Base-by-base conservation (phyloP, 2,797 vertebrate genomes). In the Carapus acus region DNA sequence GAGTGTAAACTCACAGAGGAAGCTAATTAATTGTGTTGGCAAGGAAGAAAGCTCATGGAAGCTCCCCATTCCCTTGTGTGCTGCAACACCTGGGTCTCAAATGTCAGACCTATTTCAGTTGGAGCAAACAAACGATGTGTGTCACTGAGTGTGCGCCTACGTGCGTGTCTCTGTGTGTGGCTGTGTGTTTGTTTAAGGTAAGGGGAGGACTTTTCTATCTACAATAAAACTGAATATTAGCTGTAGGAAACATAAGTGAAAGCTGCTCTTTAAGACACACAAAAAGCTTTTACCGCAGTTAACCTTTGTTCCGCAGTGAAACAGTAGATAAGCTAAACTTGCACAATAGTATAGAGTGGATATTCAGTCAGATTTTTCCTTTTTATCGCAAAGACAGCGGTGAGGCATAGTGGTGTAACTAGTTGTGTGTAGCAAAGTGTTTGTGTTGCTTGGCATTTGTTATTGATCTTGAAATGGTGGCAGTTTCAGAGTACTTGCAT, bases 61-160 rank as follows among this genome's bases (percentile, higher is more conserved):
- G 34, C 51, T 52, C 24, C 45, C 31, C n/a, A n/a, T n/a, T 34
- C 1, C 29, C 41, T 63, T 38, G 62, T 56, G 64, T 52, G 34
- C 47, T 7, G 49, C 39, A 69, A 50, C 73, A 81, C 70, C 76
- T 74, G 76, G 45, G 62, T 70, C 64, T 79, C 67, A 68, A 71
- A 74, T 76, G 50, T 75, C 74, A 65, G 52, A 54, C 70, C 65
- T 73, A 67, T 68, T 77, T 82, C 59, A 74, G 54, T 67, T 69
- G 73, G 66, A 73, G 27, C 63, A 77, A 79, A 80, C 71, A 78
- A 66, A 67, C 46, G 24, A 24, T 6, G 49, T 27, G 31, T 2
- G n/a, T n/a, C n/a, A n/a, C n/a, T n/a, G n/a, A n/a, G n/a, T n/a
- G n/a, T n/a, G n/a, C n/a, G n/a, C n/a, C n/a, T n/a, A n/a, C n/a